Base-by-base conservation (phyloP, 2,797 vertebrate species). In the Urophycis tenuis region DNA sequence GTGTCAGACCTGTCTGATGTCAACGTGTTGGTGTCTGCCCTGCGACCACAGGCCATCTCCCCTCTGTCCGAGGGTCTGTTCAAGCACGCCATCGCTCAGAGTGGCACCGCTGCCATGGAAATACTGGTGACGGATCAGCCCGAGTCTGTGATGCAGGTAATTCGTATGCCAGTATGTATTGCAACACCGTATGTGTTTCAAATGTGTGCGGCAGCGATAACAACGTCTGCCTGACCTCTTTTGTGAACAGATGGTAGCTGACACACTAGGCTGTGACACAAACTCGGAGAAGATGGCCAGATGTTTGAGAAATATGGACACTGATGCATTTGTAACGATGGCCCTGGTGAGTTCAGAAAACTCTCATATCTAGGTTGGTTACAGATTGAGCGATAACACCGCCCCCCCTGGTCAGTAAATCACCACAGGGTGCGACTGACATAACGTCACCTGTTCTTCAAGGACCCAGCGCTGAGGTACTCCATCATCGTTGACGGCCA, bases 41-140 rank as follows among this genome's bases (percentile, higher is more conserved):
- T 17, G 49, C 49, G 19, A 11, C 53, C 53, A 11, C 77, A 94
- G 93, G 82, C 92, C 78, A 86, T 93, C 11, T 93, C 93, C 1
- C 92, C 92, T 1, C 35, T 93, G 79, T 86, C 91, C 49, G n/a
- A 88, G 0, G 93, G 92, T 10, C 86, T 94, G 22, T 82, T 93
- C 74, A 91, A 89, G 29, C 84, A 2, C 33, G 93, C 83, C 25
- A 94, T 94, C 64, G 91, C 93, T 78, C 83, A 94, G 80, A 94
- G 93, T 25, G 93, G 93, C 64, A 92, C 91, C 7, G 91, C 92
- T 77, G 84, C 81, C 0, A 82, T 93, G 74, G 75, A 81, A 19
- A 0, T 11, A 0, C 0, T 91, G 0, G 0, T 88, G 0, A 0
- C 0, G 1, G 2, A 34, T 9, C 22, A 91, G 64, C 87, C 89